Base-by-base conservation (phyloP, 2,113 vertebrate species). In the Rhinoderma darwinii region DNA sequence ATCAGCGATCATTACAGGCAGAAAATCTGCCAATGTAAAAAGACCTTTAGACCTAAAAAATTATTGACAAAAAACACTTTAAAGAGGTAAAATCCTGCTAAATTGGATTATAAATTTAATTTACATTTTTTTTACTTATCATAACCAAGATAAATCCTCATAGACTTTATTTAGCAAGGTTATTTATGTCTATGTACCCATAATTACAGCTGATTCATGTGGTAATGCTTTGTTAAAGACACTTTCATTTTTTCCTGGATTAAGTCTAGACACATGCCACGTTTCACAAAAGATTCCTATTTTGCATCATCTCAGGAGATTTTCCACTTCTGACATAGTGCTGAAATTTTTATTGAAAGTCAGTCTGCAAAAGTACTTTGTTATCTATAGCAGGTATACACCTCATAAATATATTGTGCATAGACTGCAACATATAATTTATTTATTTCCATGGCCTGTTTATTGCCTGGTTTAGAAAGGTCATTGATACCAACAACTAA, bases 131-230 rank as follows among this genome's bases (percentile, higher is more conserved):
- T 47, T 68, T 68, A 54, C 61, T 86, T 39, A 80, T 86, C 35
- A 43, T 37, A 86, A 47, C 44, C 15, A 86, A 37, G 47, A 79
- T 54, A 86, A 70, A 47, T 35, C 76, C 14, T 80, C 47, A 56
- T 78, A 30, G 47, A 54, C 63, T 86, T 86, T 80, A 80, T 80
- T n/a, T 72, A 72, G 84, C 30, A 72, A 86, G 37, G 30, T 72
- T 75, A 72, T 80, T 68, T 56, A 35, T 39, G 54, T 54, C 61
- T 68, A 30, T 72, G 35, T 27, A 86, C 77, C 84, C 76, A 32
- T 86, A 86, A 86, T 86, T 86, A 86, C 43, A 35, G 18, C 10
- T 73, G 84, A 86, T 72, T 86, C 84, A 86, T 86, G 84, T 86
- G 84, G 76, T 72, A 70, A 54, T 80, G 35, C 63, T 86, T 75